Percentiles rank a stretch among this genome's conserved stretches.
Evolutionary conservation across 2,888 invertebrate species (phyloP).

Genomic region (Drosophila cracens): DNA sequence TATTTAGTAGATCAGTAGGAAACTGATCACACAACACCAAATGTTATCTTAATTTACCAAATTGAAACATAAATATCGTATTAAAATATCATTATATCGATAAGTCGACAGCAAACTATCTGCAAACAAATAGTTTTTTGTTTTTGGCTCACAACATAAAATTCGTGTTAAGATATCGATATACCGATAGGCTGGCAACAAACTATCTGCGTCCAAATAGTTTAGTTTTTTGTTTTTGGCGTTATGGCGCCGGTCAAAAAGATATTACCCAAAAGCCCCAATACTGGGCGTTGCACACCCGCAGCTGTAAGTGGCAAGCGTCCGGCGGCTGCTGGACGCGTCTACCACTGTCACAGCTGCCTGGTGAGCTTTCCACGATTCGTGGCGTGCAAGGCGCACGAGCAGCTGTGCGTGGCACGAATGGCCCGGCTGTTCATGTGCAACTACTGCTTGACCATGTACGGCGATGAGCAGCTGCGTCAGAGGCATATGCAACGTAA

Average conservation of each 20-base stretch:
- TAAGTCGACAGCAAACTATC: neutral
- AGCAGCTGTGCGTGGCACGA: constrained; percentile 47
- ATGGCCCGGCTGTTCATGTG: constrained; percentile 52
- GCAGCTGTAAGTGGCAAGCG: neutral
- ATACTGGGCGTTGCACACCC: neutral
- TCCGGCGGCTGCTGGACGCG: constrained; percentile 16
- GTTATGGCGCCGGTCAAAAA: neutral
- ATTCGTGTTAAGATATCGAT: neutral
- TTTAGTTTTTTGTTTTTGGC: neutral
- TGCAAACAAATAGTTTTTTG: neutral
- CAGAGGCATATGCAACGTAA: constrained; percentile 58
- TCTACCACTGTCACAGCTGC: constrained; percentile 54
- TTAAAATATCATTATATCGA: constrained; percentile 13
- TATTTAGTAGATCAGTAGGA: neutral
- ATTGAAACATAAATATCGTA: neutral
- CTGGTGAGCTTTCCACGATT: constrained; percentile 49
- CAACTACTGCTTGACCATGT: constrained; percentile 62
- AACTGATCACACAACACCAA: neutral
- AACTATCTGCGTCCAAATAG: neutral
- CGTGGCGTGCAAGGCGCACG: constrained; percentile 53
- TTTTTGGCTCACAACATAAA: neutral
- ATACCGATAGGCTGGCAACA: constrained; percentile 6
- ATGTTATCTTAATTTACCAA: neutral
- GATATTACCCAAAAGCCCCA: constrained; percentile 37
- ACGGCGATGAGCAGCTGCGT: constrained; percentile 53